phyloP scores from a whole-genome alignment of 1,140 invertebrate species.

The Archivesica marissinica region DNA sequence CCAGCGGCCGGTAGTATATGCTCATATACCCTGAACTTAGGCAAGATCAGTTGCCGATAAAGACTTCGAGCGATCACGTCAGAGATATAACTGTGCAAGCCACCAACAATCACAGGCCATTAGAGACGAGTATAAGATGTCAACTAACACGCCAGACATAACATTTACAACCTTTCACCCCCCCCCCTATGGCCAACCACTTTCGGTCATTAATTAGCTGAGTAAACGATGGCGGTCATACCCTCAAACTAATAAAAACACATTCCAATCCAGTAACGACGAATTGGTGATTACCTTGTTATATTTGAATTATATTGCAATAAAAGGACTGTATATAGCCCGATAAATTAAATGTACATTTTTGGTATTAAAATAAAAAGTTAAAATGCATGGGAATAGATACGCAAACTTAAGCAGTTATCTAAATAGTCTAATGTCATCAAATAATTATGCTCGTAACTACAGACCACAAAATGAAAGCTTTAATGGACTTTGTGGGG shows the following conservation, averaged over 20 bases:
- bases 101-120: too few species aligned
- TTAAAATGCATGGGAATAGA: not conserved
- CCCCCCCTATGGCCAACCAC: not conserved
- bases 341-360: not conserved
- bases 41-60: too few species aligned
- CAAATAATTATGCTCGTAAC: not conserved
- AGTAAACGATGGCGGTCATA: not conserved
- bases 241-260: not conserved
- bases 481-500: not conserved
- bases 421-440: not conserved
- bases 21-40: too few species aligned
- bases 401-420: not conserved
- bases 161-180: not conserved
- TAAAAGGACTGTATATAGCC: not conserved
- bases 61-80: too few species aligned
- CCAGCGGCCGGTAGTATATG: too few species aligned
- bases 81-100: too few species aligned
- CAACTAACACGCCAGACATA: not conserved
- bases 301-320: not conserved
- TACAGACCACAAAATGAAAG: not conserved
- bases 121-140: too few species aligned
- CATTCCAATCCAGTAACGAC: not conserved
- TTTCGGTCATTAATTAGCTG: not conserved
- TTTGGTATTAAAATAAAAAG: slow-evolving; percentile 14
- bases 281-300: not conserved